Evolutionary conservation across 2,888 invertebrate genomes (phyloP).

Genomic region (Sturmia bella): DNA sequence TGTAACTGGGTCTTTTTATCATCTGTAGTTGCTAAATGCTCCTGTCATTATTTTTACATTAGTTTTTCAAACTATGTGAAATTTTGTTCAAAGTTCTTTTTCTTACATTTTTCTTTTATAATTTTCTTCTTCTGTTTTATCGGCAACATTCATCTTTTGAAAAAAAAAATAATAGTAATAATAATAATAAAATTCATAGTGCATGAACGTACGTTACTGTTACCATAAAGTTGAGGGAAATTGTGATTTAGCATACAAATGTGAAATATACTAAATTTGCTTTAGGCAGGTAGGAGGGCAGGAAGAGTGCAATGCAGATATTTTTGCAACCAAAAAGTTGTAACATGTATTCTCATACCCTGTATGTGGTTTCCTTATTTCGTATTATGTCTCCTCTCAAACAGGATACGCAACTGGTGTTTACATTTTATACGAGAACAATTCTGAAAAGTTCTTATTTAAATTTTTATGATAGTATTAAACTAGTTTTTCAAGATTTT

Average conservation of each 20-base stretch:
- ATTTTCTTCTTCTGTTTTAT: constrained; percentile 24
- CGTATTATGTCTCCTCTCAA: not conserved
- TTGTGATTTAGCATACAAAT: not conserved
- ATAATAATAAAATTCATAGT: constrained; percentile 21
- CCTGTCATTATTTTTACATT: constrained; percentile 41
- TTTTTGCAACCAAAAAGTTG: no score
- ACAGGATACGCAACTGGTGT: no score
- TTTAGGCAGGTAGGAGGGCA: no score
- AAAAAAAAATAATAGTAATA: constrained; percentile 42
- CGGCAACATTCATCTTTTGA: constrained; percentile 20
- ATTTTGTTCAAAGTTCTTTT: constrained; percentile 22
- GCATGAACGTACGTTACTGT: constrained; percentile 7
- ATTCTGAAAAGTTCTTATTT: constrained; percentile 4
- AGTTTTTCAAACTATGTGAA: constrained; percentile 14
- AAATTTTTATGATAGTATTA: not conserved
- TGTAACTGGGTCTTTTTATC: constrained; percentile 1
- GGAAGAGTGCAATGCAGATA: no score
- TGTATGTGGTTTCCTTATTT: not conserved
- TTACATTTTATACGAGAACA: not conserved
- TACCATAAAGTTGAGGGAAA: constrained; percentile 28
- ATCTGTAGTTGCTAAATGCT: constrained; percentile 35
- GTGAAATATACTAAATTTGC: no score
- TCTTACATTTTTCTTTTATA: constrained; percentile 18
- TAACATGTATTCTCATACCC: no score
- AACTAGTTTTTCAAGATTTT: not conserved